phyloP scores from a whole-genome alignment of 2,797 vertebrate species.

The Xyrichtys novacula region DNA sequence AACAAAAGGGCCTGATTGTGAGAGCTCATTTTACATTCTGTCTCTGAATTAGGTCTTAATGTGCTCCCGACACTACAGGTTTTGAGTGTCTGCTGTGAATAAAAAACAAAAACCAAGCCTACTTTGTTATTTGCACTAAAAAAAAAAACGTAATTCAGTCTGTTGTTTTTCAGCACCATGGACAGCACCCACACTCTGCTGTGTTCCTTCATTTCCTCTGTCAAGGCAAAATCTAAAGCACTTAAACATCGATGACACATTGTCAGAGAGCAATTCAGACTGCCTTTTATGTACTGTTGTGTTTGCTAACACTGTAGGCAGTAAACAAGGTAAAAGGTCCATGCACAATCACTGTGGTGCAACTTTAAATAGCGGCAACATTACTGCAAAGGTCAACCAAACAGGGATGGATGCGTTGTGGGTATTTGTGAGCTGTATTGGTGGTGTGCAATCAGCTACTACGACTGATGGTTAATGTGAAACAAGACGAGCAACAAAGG shows the following conservation, averaged over 20 bases:
- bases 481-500: background rate
- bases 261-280: conserved; percentile 20
- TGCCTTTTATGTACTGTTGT: background rate
- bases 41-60: conserved; percentile 21
- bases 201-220: background rate
- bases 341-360: conserved; percentile 6
- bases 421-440: background rate
- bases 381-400: background rate
- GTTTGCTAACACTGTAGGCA: conserved; percentile 5
- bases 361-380: background rate
- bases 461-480: background rate
- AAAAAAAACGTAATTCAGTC: background rate
- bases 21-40: conserved; percentile 9
- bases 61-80: conserved; percentile 1
- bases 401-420: conserved; percentile 6
- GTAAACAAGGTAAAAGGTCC: conserved; percentile 23
- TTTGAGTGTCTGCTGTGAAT: background rate
- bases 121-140: background rate
- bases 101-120: background rate
- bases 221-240: background rate
- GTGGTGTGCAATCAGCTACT: background rate
- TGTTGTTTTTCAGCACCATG: conserved; percentile 57
- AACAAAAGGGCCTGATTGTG: conserved; percentile 3
- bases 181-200: conserved; percentile 39
- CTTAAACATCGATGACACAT: background rate